Base-by-base conservation (phyloP, 1,140 invertebrate species). In the Aphis craccivora region DNA sequence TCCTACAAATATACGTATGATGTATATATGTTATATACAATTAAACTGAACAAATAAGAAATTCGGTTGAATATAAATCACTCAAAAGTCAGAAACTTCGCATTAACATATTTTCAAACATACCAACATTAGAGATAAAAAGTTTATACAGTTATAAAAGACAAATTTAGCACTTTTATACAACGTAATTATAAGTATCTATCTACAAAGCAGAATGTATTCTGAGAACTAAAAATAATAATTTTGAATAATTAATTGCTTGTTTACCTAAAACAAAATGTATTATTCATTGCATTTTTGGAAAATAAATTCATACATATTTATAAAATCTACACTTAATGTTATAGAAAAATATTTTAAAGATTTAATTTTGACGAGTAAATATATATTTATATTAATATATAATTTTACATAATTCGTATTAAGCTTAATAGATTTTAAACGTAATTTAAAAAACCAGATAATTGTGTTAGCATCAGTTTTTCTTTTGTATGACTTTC, bases 221-320 rank as follows among this genome's bases (percentile, higher is more conserved):
- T 51, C n/a, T 18, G 87, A 11, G 8, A 51, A 88, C n/a, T 35
- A 53, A 88, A 53, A 51, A 51, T 53, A 37, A 51, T 88, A 88
- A 35, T 51, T 88, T 53, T 53, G n/a, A 88, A 88, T 88, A 88
- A 51, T 35, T 88, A 88, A 53, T 51, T 53, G 45, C 87, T 53
- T 22, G 45, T 88, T 51, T 53, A 35, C 45, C 87, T 35, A 48
- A 53, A 88, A 35, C 18, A 88, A 35, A 88, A 88, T 51, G 45
- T 53, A 51, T 88, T 88, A 88, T 88, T 88, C 48, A 88, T 88
- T n/a, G n/a, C 2, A 53, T 88, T 35, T n/a, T 87, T 45, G 30
- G 43, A 43, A 45, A 87, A 87, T 87, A 6, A 14, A 87, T 48
- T 51, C 45, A 87, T 48, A 87, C 45, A 87, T 87, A 84, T 84